These are phyloP conservation scores for Nowickia ferox DNA, from an alignment of 2,888 invertebrate species.

Conservation along the genomic window DNA sequence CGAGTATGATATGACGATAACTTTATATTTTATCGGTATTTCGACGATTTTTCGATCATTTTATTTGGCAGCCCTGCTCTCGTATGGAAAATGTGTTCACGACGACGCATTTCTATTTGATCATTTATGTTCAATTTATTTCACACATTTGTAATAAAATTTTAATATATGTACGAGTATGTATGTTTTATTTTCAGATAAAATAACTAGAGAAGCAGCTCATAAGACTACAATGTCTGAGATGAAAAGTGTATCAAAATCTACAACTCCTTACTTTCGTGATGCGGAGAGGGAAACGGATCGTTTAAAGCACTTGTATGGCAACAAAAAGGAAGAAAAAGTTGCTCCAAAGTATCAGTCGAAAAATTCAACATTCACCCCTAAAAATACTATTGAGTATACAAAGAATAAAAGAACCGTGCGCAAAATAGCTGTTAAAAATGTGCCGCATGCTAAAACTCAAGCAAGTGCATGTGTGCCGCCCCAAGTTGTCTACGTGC, in stretches of 20 bases:
- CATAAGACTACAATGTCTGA: background rate
- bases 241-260: background rate
- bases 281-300: slow-evolving; percentile 43
- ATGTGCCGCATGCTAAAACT: background rate
- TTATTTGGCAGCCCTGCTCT: too few species aligned
- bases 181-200: slow-evolving; percentile 23
- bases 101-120: background rate
- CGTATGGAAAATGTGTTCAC: too few species aligned
- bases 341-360: background rate
- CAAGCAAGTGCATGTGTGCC: background rate
- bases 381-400: background rate
- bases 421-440: background rate
- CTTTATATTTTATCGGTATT: too few species aligned
- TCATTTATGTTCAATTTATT: background rate
- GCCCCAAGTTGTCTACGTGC: slow-evolving; percentile 24
- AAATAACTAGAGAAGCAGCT: background rate
- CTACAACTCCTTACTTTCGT: slow-evolving; percentile 38
- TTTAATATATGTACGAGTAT: background rate
- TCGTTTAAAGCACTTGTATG: slow-evolving; percentile 38
- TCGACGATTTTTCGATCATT: too few species aligned
- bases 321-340: background rate
- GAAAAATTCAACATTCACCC: background rate
- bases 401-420: background rate
- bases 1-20: too few species aligned
- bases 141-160: background rate